Conservation (phyloP, 2,113 vertebrate genomes). For the Crotalus tigris region DNA sequence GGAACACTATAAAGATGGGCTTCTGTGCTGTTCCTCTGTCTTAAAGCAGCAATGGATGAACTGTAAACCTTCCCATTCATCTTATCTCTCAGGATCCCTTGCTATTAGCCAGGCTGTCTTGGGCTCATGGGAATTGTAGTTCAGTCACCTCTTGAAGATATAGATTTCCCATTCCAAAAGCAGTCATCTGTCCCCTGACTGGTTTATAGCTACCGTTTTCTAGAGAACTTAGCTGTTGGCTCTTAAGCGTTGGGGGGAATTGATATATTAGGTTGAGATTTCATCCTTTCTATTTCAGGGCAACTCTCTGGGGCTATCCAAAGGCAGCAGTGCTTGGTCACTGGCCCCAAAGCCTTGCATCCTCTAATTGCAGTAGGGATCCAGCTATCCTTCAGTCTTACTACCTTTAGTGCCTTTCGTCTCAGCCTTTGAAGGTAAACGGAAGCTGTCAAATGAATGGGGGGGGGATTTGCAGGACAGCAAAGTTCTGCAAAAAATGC, state of each 20-base stretch:
- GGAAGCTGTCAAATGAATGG: neutral
- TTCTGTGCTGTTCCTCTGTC: neutral
- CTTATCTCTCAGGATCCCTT: neutral
- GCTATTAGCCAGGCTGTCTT: neutral
- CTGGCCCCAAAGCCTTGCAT: neutral
- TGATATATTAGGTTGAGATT: neutral
- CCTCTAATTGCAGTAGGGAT: neutral
- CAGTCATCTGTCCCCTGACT: neutral
- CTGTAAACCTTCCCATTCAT: neutral
- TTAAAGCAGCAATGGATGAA: neutral
- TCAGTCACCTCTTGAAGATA: neutral
- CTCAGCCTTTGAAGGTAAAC: neutral
- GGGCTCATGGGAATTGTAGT: neutral
- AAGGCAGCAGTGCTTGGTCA: neutral
- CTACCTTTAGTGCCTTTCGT: neutral
- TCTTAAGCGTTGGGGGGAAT: neutral
- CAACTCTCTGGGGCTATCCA: neutral
- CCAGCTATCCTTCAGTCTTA: neutral
- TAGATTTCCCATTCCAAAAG: neutral
- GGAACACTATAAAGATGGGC: neutral
- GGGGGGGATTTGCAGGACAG: neutral
- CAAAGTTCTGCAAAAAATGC: neutral
- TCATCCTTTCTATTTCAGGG: neutral
- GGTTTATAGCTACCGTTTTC: neutral
- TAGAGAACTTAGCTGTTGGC: neutral